phyloP scores from a whole-genome alignment of 2,113 vertebrate species.

The Oplegnathus fasciatus region DNA sequence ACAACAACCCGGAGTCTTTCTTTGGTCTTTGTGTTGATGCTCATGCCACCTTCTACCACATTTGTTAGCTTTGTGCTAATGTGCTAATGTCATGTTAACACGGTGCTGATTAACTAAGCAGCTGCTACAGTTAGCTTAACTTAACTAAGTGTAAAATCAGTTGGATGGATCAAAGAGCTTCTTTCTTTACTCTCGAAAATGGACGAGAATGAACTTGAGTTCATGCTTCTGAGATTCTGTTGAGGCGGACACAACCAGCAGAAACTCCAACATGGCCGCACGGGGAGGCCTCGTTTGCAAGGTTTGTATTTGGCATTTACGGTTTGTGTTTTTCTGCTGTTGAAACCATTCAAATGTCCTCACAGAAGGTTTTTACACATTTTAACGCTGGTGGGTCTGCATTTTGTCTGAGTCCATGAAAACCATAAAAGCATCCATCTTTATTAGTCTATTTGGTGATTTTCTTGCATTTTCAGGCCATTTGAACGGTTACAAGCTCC shows the following conservation, averaged over 20 bases:
- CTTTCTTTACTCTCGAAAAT: neutral
- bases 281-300: no score
- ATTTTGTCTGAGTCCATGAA: no score
- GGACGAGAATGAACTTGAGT: neutral
- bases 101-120: neutral
- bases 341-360: neutral
- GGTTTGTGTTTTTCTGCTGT: neutral
- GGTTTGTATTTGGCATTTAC: neutral
- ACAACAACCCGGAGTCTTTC: neutral
- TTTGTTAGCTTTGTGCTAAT: neutral
- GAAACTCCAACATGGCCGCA: slow-evolving; percentile 2
- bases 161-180: neutral
- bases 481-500: no score
- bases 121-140: neutral
- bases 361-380: neutral
- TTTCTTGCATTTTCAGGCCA: no score
- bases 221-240: neutral
- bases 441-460: no score
- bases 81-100: neutral
- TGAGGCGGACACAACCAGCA: neutral
- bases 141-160: neutral
- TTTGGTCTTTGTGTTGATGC: neutral
- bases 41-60: no score
- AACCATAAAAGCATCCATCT: no score
- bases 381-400: neutral